Evolutionary conservation across 2,797 vertebrate genomes (phyloP).

Genomic region (Erpetoichthys calabaricus): DNA sequence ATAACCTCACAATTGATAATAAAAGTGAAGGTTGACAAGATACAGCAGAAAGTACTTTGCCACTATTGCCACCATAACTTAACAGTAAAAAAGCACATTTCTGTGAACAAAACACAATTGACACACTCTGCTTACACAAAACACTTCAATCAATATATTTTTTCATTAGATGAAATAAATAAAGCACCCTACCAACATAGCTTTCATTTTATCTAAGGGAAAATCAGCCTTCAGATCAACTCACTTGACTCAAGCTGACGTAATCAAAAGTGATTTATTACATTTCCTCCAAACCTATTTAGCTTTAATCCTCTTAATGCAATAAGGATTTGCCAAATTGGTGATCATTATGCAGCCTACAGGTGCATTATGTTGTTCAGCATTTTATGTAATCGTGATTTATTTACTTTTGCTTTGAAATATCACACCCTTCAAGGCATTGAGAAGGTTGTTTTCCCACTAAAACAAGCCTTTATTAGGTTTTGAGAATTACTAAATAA

Average conservation of each 20-base stretch:
- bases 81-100: no score
- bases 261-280: slow-evolving; percentile 41
- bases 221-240: slow-evolving; percentile 33
- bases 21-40: no score
- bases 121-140: no score
- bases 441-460: slow-evolving; percentile 15
- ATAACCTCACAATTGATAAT: no score
- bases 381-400: slow-evolving; percentile 29
- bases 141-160: no score
- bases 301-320: slow-evolving; percentile 36
- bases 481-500: no score
- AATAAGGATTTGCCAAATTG: slow-evolving; percentile 25
- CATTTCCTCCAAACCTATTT: slow-evolving; percentile 36
- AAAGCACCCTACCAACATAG: slow-evolving; percentile 10
- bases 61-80: no score
- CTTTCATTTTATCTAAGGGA: slow-evolving; percentile 32
- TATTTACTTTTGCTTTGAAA: slow-evolving; percentile 24
- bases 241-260: slow-evolving; percentile 31
- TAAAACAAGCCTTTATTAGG: no score
- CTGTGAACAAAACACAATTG: no score
- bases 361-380: slow-evolving; percentile 21
- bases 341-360: slow-evolving; percentile 28
- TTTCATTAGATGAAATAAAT: no score
- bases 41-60: no score
- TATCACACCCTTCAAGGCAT: slow-evolving; percentile 16